Evolutionary conservation across 1,140 invertebrate species (phyloP), one percentile per base, ranked within the genome.

Genomic region (Eulimnadia texana): DNA sequence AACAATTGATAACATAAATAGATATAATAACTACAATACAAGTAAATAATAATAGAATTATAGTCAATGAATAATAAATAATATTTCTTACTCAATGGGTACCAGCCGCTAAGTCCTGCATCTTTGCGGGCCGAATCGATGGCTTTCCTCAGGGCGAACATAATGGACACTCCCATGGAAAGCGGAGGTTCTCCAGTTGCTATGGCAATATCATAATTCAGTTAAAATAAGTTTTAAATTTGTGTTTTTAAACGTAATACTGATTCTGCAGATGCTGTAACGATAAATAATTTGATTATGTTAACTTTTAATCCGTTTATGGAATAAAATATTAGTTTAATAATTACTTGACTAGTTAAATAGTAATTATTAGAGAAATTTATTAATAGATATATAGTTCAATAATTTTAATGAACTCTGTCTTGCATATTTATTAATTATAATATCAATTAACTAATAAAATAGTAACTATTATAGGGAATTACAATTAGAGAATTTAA

Each of bases 91-190:
- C 55, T 58, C 20, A 58, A 20, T 10, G 42, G 23, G 27, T 28
- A 58, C 23, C 24, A 58, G 22, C 42, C 58, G n/a, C 60, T 58
- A 1, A 66, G 67, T 16, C 72, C 71, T 23, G 68, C 68, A 10
- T 76, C 74, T 11, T 58, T 2, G 2, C 76, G 68, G 6, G 72
- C 70, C 20, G 71, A 68, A 51, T 66, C 70, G 19, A 77, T 73
- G 6, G 75, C 75, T 63, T 77, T 73, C 60, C 79, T 79, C 50
- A 83, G 78, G 23, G 83, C 83, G 68, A 81, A 82, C 68, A 80
- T 80, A 13, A 82, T 77, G 22, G 81, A 80, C 2, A 77, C 70
- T 0, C 81, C 77, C 29, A 84, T 68, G 65, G 83, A 82, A 13
- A 85, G 67, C 1, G 73, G 70, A 3, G 73, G 72, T 58, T 75